Conservation (phyloP, 1,140 invertebrate genomes). For the Neocloeon triangulifer region DNA sequence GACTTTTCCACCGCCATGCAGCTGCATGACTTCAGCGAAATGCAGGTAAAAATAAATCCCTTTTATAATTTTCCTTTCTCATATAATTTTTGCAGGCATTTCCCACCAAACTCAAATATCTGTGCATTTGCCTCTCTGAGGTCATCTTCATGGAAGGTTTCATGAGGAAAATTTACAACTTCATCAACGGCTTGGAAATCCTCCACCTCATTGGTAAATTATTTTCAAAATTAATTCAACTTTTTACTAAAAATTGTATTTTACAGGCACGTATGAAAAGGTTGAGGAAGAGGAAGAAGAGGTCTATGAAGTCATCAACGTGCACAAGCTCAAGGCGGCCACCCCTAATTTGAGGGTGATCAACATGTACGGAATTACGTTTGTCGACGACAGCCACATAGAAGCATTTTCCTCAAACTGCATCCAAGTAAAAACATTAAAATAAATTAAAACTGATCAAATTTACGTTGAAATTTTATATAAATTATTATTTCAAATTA, state of each 20-base stretch:
- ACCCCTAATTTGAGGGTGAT: slow-evolving; percentile 88
- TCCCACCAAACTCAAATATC: slow-evolving; percentile 88
- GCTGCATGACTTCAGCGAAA: slow-evolving; percentile 95
- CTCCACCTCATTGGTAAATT: slow-evolving; percentile 82
- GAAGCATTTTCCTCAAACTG: slow-evolving; percentile 92
- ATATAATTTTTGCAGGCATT: slow-evolving; percentile 36
- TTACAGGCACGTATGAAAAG: slow-evolving; percentile 88
- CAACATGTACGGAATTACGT: slow-evolving; percentile 93
- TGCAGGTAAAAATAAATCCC: slow-evolving; percentile 36
- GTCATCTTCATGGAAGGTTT: slow-evolving; percentile 99
- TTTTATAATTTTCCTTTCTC: background rate
- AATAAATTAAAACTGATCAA: background rate
- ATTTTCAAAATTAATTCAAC: background rate
- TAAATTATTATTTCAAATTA: slow-evolving; percentile 3
- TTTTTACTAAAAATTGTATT: slow-evolving; percentile 5
- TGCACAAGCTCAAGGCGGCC: slow-evolving; percentile 91
- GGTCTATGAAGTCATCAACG: slow-evolving; percentile 98
- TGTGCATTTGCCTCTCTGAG: slow-evolving; percentile 95
- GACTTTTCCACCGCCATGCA: slow-evolving; percentile 99
- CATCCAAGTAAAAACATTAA: slow-evolving; percentile 39
- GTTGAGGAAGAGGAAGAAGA: slow-evolving; percentile 98
- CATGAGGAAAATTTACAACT: slow-evolving; percentile 99
- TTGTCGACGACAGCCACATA: slow-evolving; percentile 96
- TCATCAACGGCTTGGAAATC: slow-evolving; percentile 96
- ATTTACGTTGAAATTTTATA: background rate